Conservation (phyloP, 1,140 invertebrate genomes). For the Brachionus koreanus region DNA sequence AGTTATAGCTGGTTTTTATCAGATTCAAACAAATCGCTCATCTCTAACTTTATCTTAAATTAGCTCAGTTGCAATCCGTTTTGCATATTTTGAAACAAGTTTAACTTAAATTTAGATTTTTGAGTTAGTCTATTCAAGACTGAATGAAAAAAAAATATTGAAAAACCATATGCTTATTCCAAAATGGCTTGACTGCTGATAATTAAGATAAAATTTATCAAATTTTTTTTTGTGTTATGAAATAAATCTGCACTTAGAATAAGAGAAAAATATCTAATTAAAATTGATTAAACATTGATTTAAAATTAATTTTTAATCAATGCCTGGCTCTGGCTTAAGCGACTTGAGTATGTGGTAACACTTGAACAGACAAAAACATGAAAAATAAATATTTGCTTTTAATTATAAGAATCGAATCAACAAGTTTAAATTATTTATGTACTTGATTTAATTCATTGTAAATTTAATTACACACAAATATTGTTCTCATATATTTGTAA, state of each 20-base stretch:
- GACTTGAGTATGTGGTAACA: not conserved
- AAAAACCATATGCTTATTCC: not conserved
- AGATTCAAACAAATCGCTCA: not conserved
- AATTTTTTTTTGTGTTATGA: not conserved
- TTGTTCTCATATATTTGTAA: too few relatives aligned
- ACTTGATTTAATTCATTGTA: not conserved
- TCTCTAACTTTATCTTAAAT: not conserved
- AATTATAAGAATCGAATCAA: slow-evolving; percentile 9
- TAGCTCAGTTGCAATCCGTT: not conserved
- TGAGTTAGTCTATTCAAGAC: not conserved
- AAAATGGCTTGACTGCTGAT: not conserved
- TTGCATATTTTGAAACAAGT: not conserved
- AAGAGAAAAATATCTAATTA: slow-evolving; percentile 18
- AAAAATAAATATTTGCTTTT: slow-evolving; percentile 12
- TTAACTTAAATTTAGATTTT: not conserved
- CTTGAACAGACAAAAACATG: not conserved
- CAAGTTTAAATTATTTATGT: not conserved
- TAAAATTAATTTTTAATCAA: slow-evolving; percentile 28
- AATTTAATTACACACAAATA: not conserved
- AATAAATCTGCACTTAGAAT: not conserved
- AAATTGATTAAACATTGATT: slow-evolving; percentile 24
- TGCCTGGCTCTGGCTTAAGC: not conserved
- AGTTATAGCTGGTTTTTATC: not conserved
- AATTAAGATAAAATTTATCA: not conserved
- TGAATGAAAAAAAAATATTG: not conserved